Conservation (phyloP, 1,140 invertebrate species). For the Ceratosolen fusciceps region DNA sequence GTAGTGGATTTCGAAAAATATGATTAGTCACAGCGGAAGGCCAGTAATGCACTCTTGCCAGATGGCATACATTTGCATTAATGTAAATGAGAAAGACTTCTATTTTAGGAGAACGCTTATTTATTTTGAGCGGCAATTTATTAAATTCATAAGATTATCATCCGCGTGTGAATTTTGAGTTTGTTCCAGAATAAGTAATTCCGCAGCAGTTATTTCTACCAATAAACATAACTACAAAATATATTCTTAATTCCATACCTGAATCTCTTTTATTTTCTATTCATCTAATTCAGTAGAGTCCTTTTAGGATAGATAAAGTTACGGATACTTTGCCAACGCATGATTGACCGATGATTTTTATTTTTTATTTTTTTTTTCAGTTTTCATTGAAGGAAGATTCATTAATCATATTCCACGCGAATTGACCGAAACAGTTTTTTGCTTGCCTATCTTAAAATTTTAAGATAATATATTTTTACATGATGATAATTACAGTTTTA, state of each 20-base stretch:
- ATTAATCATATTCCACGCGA: constrained; percentile 22
- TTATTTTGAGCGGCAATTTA: constrained; percentile 62
- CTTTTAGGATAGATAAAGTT: no score
- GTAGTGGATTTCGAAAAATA: constrained; percentile 22
- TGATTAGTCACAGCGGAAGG: neutral
- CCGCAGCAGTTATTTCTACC: neutral
- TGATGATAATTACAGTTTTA: constrained; percentile 18
- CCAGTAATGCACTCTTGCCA: constrained; percentile 44
- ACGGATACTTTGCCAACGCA: no score
- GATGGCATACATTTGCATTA: constrained; percentile 52
- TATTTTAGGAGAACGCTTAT: constrained; percentile 57
- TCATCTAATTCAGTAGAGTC: no score
- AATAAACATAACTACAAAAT: neutral
- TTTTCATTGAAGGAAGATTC: neutral
- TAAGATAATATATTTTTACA: constrained; percentile 25
- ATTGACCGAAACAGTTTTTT: constrained; percentile 32
- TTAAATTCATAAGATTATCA: constrained; percentile 56
- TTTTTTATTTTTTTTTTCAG: neutral
- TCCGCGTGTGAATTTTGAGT: constrained; percentile 54
- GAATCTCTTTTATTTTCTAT: neutral
- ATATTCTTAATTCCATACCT: neutral
- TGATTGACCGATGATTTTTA: no score
- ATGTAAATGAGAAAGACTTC: constrained; percentile 6
- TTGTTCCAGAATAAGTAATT: constrained; percentile 51
- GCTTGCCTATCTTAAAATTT: constrained; percentile 7